Evolutionary conservation across 2,888 invertebrate genomes (phyloP).

Genomic region (Zygothrica quintamaculata): DNA sequence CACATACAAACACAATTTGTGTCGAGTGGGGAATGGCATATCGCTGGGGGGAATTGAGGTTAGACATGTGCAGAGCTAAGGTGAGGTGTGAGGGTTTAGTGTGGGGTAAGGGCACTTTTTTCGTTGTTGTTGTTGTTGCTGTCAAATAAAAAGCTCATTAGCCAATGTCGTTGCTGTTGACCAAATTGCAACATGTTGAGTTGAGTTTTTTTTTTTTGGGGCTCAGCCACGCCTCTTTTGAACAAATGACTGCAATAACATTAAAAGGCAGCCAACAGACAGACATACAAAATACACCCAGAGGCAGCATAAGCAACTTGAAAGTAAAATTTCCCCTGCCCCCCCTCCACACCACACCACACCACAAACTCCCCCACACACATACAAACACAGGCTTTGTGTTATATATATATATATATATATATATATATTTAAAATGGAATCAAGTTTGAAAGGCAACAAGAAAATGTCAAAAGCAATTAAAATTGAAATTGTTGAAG

Average conservation of each 20-base stretch:
- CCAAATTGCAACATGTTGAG: conserved; percentile 75
- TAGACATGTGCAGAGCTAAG: conserved; percentile 14
- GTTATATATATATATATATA: conserved; percentile 19
- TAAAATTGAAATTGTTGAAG: conserved; percentile 64
- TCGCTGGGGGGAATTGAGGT: conserved; percentile 42
- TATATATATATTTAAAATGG: conserved; percentile 20
- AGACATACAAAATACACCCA: conserved; percentile 23
- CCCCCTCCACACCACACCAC: too few relatives aligned
- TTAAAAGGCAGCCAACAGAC: conserved; percentile 31
- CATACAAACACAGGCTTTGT: conserved; percentile 29
- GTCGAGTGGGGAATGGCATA: conserved; percentile 40
- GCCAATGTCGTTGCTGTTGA: conserved; percentile 50
- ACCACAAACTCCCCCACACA: too few relatives aligned
- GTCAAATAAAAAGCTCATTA: conserved; percentile 79
- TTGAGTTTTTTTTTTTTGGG: too few relatives aligned
- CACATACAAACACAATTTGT: conserved; percentile 69
- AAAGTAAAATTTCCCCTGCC: too few relatives aligned
- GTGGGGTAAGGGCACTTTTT: conserved; percentile 6
- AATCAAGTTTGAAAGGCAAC: conserved; percentile 20
- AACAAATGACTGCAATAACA: conserved; percentile 30
- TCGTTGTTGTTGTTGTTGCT: too few relatives aligned
- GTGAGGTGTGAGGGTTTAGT: background rate
- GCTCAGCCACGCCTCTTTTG: conserved; percentile 32
- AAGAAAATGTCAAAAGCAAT: conserved; percentile 63
- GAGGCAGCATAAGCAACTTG: conserved; percentile 17